Base-by-base conservation (phyloP, 2,113 vertebrate genomes). In the Polyodon spathula region DNA sequence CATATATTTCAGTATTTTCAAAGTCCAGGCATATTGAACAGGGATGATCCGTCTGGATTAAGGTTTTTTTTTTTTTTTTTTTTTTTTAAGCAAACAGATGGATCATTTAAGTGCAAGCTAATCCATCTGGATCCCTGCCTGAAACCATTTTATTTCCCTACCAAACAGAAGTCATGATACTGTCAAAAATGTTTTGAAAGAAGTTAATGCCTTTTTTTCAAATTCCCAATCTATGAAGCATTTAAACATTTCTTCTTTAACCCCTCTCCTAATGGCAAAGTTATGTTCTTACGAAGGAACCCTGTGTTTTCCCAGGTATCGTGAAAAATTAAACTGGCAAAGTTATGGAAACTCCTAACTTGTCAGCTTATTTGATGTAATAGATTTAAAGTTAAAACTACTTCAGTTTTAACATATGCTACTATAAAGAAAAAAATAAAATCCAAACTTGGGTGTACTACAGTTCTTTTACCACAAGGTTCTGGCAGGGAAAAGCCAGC, bases 111-210 rank as follows among this genome's bases (percentile, higher is more conserved):
- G 61, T 63, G 61, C 42, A 56, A 54, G 27, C 61, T 63, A 40
- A 63, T 63, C 53, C 42, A 15, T 63, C 42, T 56, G 61, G 61
- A 39, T 56, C 54, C 11, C 40, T 46, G 61, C 61, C 54, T 38
- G 61, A 55, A 46, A 63, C 6, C 61, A 63, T 63, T 44, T 44
- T 56, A 55, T 17, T 55, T 46, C 9, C 12, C 3, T 54, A 53
- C 61, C 38, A 63, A 63, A 63, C 61, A 52, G 48, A 56, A 63
- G 53, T 56, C 61, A 41, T 41, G 39, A 62, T 62, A 56, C 54
- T 62, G 61, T 56, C 37, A 50, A 50, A 50, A 50, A 50, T 9
- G 12, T 7, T 37, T 37, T 46, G 14, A 46, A 27, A 38, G 5
- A 46, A 63, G 41, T 27, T 27, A 63, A n/a, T 56, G 17, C 40